Conservation (phyloP, 2,113 vertebrate genomes). For the Paraplagusia blochii region DNA sequence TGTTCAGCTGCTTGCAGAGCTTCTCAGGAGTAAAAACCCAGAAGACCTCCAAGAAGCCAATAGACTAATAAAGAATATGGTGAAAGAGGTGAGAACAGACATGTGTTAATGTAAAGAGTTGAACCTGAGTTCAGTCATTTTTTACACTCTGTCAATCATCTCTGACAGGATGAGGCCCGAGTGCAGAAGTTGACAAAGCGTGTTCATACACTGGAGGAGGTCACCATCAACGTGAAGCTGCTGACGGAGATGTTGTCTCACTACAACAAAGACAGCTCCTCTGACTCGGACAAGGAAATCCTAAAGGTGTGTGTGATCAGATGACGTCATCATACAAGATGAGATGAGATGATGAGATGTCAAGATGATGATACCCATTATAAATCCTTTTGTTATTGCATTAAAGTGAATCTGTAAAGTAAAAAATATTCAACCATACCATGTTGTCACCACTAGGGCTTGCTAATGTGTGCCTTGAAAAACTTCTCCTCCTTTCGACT, state of each 20-base stretch:
- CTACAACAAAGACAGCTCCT: slow-evolving; percentile 85
- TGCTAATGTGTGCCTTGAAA: too few relatives aligned
- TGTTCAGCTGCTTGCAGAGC: slow-evolving; percentile 87
- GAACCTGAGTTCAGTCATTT: not conserved
- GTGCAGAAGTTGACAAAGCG: slow-evolving; percentile 89
- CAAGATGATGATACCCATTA: too few relatives aligned
- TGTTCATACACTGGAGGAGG: slow-evolving; percentile 88
- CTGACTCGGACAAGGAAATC: slow-evolving; percentile 88
- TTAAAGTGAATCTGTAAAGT: too few relatives aligned
- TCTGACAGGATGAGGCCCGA: slow-evolving; percentile 89
- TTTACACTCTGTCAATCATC: not conserved
- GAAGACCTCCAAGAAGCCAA: slow-evolving; percentile 97
- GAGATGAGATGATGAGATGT: too few relatives aligned
- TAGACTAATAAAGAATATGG: slow-evolving; percentile 98
- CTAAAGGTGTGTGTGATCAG: slow-evolving; percentile 81
- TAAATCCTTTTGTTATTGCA: too few relatives aligned
- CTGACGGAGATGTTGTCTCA: slow-evolving; percentile 93
- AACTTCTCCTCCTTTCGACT: too few relatives aligned
- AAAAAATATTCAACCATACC: too few relatives aligned
- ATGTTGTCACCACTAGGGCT: too few relatives aligned
- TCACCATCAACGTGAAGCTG: slow-evolving; percentile 90
- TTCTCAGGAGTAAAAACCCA: slow-evolving; percentile 96
- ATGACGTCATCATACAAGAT: too few relatives aligned
- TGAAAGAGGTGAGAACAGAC: slow-evolving; percentile 88
- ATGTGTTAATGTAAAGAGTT: not conserved